Conservation (phyloP, 2,797 vertebrate species). For the Todus mexicanus region DNA sequence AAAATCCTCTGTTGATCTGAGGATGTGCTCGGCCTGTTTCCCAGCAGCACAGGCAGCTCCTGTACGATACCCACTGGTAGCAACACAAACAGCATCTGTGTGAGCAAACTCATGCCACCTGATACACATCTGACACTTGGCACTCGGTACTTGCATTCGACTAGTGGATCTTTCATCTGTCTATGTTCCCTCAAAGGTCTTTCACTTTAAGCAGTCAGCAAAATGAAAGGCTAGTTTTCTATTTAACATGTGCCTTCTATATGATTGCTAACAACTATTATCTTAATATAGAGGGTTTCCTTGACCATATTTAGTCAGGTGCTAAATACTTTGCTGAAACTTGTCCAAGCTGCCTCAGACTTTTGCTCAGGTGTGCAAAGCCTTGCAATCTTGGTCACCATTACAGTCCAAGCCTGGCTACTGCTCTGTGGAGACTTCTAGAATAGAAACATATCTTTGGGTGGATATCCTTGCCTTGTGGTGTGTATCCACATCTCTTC, state of each 20-base stretch:
- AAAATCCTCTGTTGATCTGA: background rate
- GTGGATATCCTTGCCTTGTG: background rate
- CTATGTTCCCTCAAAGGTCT: background rate
- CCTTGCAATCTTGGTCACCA: rapidly evolving
- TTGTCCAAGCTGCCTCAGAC: background rate
- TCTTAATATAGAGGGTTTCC: background rate
- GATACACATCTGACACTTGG: rapidly evolving
- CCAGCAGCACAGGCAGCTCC: background rate
- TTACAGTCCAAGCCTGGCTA: background rate
- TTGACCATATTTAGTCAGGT: background rate
- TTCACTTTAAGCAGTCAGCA: background rate
- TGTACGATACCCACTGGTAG: background rate
- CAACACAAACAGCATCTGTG: background rate
- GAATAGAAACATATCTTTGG: background rate
- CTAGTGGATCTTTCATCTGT: background rate
- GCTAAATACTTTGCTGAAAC: background rate
- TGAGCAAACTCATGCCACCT: background rate
- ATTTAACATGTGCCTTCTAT: background rate
- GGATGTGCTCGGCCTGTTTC: background rate
- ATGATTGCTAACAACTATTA: background rate
- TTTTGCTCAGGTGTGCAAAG: background rate
- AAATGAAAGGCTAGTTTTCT: background rate
- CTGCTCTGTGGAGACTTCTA: background rate
- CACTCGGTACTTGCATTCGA: rapidly evolving
- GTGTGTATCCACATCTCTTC: background rate